Evolutionary conservation across 2,888 invertebrate genomes (phyloP), one percentile per base, ranked within the genome.

Genomic region (Tachina grossa): DNA sequence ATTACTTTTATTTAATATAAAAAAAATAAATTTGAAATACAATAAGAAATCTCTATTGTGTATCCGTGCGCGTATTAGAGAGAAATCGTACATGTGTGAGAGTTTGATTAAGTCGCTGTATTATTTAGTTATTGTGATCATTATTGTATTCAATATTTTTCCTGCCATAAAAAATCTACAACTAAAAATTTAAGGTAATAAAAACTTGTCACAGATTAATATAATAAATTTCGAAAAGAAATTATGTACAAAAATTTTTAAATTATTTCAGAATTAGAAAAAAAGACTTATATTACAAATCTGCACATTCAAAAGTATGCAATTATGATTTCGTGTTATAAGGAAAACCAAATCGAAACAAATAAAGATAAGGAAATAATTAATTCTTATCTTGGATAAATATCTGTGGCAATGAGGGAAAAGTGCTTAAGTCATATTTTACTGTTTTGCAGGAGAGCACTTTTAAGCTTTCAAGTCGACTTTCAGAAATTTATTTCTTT

Each of bases 1-100:
- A 83, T 83, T 83, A 83, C 77, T 83, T 83, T 61, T 45, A 65
- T 77, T 75, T 45, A 51, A 61, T 59, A 61, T 39, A 49, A 77
- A 57, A 66, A 41, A 39, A 63, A 13, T n/a, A 51, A 22, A 74
- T 61, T 49, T 59, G n/a, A 63, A 75, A 65, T 75, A 47, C 53
- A 75, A 65, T 47, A 66, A 65, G 19, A 41, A 68, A 53, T 43
- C 31, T 31, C 57, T 66, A 55, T 45, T 45, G 65, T 66, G 66
- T 57, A 10, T 57, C 55, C 16, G 65, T 13, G 53, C 31, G 10
- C 13, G 16, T 66, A 45, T 53, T 65, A 75, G 22, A 65, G n/a
- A 45, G 53, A 53, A 63, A 63, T 75, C 63, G 22, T 65, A 39
- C 22, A 53, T 55, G 53, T 65, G 43, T 45, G 53, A 22, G n/a